Evolutionary conservation across 2,113 vertebrate genomes (phyloP).

Genomic region (Bujurquina vittata): DNA sequence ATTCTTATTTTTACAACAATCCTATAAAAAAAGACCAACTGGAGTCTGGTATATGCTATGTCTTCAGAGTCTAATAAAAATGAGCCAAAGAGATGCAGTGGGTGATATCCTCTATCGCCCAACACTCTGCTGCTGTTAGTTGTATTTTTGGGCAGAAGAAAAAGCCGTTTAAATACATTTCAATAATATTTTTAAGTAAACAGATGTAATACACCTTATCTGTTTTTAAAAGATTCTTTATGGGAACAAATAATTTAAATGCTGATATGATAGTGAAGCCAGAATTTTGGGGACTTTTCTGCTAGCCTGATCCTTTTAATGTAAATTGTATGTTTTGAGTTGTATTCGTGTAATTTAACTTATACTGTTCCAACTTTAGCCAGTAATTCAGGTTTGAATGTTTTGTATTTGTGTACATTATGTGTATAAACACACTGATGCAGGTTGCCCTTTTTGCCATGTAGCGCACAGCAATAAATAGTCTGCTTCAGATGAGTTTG

Average conservation of each 20-base stretch:
- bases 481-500: neutral
- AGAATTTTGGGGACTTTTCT: neutral
- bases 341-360: neutral
- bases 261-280: neutral
- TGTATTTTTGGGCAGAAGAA: neutral
- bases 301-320: neutral
- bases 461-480: neutral
- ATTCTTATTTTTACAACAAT: neutral
- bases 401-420: neutral
- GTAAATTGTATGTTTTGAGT: neutral
- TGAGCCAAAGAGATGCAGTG: neutral
- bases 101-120: neutral
- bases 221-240: neutral
- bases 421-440: neutral
- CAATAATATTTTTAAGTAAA: neutral
- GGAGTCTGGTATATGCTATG: no score
- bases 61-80: no score
- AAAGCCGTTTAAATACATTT: neutral
- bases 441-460: neutral
- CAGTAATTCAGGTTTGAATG: neutral
- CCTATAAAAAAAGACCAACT: neutral
- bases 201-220: neutral
- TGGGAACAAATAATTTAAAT: neutral
- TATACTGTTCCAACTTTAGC: neutral
- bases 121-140: neutral